phyloP scores from a whole-genome alignment of 1,140 invertebrate species.

The Drosophila rhopaloa region DNA sequence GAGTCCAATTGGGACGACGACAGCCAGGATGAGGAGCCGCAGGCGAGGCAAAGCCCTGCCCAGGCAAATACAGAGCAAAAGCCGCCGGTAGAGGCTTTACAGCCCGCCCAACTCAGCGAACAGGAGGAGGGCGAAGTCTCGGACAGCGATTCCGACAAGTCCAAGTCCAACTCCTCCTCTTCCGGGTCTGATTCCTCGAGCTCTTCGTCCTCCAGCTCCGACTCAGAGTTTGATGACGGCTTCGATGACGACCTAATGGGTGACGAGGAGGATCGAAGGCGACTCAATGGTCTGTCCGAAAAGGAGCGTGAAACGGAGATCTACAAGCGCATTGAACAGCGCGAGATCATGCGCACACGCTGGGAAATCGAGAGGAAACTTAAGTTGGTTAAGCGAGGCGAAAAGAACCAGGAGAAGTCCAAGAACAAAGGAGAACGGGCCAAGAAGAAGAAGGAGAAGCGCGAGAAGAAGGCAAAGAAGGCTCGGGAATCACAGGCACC shows the following conservation, averaged over 20 bases:
- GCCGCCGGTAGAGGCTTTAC: neutral
- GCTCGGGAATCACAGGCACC: slow-evolving; percentile 54
- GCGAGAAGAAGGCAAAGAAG: slow-evolving; percentile 85
- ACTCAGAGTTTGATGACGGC: slow-evolving; percentile 87
- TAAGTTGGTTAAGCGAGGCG: slow-evolving; percentile 92
- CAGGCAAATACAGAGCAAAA: slow-evolving; percentile 22
- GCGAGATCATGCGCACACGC: slow-evolving; percentile 95
- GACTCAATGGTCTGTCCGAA: slow-evolving; percentile 96
- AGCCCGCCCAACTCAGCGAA: slow-evolving; percentile 37
- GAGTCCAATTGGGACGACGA: slow-evolving; percentile 84
- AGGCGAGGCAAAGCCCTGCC: slow-evolving; percentile 3
- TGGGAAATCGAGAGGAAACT: slow-evolving; percentile 99
- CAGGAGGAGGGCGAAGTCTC: slow-evolving; percentile 81
- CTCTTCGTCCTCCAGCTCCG: slow-evolving; percentile 80
- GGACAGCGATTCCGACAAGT: slow-evolving; percentile 72
- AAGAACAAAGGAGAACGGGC: slow-evolving; percentile 87
- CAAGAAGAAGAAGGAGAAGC: slow-evolving; percentile 85
- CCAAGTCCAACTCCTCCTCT: slow-evolving; percentile 56
- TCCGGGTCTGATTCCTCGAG: slow-evolving; percentile 56
- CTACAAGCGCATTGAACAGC: slow-evolving; percentile 97
- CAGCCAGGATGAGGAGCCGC: slow-evolving; percentile 52
- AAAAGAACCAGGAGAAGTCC: slow-evolving; percentile 87
- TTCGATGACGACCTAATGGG: slow-evolving; percentile 99
- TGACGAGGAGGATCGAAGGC: slow-evolving; percentile 96
- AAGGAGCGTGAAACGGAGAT: slow-evolving; percentile 99